A percentile compares a stretch with the other conserved stretches of the same genome.
phyloP scores from a whole-genome alignment of 2,797 vertebrate species.

The Fistularia commersonii region DNA sequence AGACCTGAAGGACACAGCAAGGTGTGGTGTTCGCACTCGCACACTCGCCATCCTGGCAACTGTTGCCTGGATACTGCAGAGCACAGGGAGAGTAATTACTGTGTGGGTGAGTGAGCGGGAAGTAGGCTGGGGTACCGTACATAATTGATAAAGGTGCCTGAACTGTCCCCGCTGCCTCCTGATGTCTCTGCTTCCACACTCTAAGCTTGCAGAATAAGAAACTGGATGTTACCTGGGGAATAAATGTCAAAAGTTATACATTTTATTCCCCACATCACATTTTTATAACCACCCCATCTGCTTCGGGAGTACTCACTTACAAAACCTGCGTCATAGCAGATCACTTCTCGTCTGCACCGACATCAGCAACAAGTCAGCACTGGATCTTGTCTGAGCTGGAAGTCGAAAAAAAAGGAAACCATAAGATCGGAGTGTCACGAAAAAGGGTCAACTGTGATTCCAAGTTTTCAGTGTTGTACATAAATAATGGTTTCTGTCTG shows the following conservation, averaged over 20 bases:
- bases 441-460: conserved; percentile 16
- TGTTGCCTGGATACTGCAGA: conserved; percentile 68
- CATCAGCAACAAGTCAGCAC: background rate
- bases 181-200: conserved; percentile 18
- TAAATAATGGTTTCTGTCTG: conserved; percentile 42
- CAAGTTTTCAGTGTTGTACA: conserved; percentile 33
- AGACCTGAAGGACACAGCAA: conserved; percentile 30
- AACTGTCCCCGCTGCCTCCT: conserved; percentile 37
- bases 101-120: conserved; percentile 46
- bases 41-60: conserved; percentile 46
- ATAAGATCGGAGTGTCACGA: background rate
- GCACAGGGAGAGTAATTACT: conserved; percentile 37
- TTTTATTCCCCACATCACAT: background rate
- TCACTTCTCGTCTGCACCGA: background rate
- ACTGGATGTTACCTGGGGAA: conserved; percentile 14
- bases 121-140: conserved; percentile 41
- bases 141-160: conserved; percentile 61
- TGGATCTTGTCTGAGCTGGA: background rate
- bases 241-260: conserved; percentile 12
- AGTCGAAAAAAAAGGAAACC: background rate
- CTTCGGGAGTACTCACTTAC: conserved; percentile 1
- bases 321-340: background rate
- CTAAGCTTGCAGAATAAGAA: conserved; percentile 2
- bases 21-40: conserved; percentile 41
- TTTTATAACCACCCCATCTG: background rate